These are phyloP conservation scores for Podarcis lilfordi DNA, from an alignment of 2,797 vertebrate species.

Conservation along the genomic window DNA sequence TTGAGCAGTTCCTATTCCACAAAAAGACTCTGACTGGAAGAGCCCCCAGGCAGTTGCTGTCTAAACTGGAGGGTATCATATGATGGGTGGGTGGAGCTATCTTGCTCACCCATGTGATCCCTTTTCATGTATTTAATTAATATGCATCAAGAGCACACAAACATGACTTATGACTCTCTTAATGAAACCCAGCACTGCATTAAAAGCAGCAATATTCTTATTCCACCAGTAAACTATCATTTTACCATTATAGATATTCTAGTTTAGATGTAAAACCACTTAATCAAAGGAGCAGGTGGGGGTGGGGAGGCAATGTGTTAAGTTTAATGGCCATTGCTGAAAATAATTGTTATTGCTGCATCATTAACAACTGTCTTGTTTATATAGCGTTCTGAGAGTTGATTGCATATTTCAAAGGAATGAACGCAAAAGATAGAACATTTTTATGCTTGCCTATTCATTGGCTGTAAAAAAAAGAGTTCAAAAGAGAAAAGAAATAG, in stretches of 20 bases:
- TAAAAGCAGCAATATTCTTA: slow-evolving; percentile 19
- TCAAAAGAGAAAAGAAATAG: slow-evolving; percentile 5
- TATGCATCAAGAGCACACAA: too few species aligned
- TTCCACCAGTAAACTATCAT: background rate
- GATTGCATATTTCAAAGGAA: slow-evolving; percentile 22
- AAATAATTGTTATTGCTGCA: slow-evolving; percentile 34
- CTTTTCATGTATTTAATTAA: too few species aligned
- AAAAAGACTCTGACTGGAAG: too few species aligned
- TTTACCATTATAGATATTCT: background rate
- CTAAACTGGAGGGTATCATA: too few species aligned
- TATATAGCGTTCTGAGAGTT: slow-evolving; percentile 21
- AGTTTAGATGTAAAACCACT: slow-evolving; percentile 29
- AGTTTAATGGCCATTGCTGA: background rate
- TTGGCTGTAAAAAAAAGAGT: slow-evolving; percentile 41
- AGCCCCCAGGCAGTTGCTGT: too few species aligned
- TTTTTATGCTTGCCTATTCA: background rate
- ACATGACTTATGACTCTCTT: background rate
- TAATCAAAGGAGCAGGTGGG: background rate
- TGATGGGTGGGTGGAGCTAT: too few species aligned
- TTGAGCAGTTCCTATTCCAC: too few species aligned
- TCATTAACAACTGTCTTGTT: slow-evolving; percentile 42
- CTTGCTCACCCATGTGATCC: too few species aligned
- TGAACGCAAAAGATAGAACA: background rate
- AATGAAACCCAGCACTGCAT: background rate
- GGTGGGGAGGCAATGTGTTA: background rate